These are phyloP conservation scores for Lysiphlebus fabarum DNA, from an alignment of 1,140 invertebrate genomes.

Conservation along the genomic window DNA sequence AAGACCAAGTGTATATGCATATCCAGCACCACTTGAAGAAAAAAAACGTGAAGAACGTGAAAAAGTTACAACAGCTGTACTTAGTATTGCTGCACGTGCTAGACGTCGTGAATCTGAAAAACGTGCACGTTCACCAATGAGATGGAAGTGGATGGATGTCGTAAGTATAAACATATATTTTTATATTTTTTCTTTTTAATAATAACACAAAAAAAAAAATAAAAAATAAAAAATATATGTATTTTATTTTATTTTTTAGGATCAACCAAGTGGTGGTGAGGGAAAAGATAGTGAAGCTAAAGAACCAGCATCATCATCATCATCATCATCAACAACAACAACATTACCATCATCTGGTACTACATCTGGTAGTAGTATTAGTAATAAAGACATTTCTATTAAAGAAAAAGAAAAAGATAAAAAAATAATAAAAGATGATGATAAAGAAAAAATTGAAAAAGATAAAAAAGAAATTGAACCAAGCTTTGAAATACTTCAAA, in stretches of 20 bases:
- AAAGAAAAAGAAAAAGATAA: constrained; percentile 50
- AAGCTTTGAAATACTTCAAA: constrained; percentile 86
- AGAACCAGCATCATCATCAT: constrained; percentile 13
- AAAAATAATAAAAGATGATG: constrained; percentile 43
- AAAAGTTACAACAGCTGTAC: constrained; percentile 92
- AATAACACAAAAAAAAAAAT: too few relatives aligned
- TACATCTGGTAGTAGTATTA: constrained; percentile 51
- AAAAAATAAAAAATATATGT: too few relatives aligned
- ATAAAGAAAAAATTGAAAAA: constrained; percentile 55
- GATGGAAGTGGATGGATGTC: constrained; percentile 66
- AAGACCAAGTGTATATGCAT: constrained; percentile 92
- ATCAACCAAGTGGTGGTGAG: constrained; percentile 32
- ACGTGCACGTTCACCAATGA: constrained; percentile 60
- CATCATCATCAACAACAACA: background rate
- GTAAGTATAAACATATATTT: constrained; percentile 37
- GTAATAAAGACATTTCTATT: constrained; percentile 57
- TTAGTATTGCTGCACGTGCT: constrained; percentile 93
- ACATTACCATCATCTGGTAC: background rate
- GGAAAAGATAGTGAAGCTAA: constrained; percentile 22
- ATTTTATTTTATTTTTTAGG: too few relatives aligned
- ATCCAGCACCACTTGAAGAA: constrained; percentile 94
- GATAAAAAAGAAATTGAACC: constrained; percentile 83
- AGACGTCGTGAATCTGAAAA: constrained; percentile 71
- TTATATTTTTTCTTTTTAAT: background rate
- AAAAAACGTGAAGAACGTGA: constrained; percentile 97